Base-by-base conservation (phyloP, 2,113 vertebrate species). In the Spermophilus dauricus region DNA sequence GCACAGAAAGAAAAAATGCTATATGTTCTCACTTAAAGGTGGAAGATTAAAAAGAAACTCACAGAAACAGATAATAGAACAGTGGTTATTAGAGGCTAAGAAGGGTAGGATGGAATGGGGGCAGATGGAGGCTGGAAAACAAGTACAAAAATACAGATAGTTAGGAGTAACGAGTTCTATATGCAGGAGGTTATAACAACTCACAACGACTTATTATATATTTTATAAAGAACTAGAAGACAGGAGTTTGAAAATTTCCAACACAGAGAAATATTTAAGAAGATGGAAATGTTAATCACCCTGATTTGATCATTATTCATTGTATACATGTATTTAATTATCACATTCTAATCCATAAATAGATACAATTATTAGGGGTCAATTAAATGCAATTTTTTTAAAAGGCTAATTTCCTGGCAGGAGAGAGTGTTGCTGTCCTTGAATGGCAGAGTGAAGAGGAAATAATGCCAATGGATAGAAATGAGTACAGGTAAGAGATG, bases 121-220 rank as follows among this genome's bases (percentile, higher is more conserved):
- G 26, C 26, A 39, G 37, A 42, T 5, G 18, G 2, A 26, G 37
- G 8, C 20, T 72, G 51, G 2, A 61, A 30, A 70, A 39, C 11
- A 72, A 39, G 4, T 17, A 63, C 28, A 5, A 53, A 73, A 4
- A 14, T n/a, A 37, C 4, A 72, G 6, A 37, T 10, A 70, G 9
- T 20, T 4, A 70, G 26, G 14, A 69, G 16, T 58, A n/a, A 8
- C 22, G 1, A n/a, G 5, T 11, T n/a, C 28, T 58, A 0, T 48
- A 22, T 0, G 4, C 0, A 80, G 3, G 9, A 58, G 8, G 4
- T 70, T 37, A n/a, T 2, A 42, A 13, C 16, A 69, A 10, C 22
- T 56, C 17, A 45, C 6, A 58, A 70, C 1, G 30, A 39, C n/a
- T 75, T 39, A 39, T 65, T 51, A 1, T 75, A 22, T 24, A 34